Evolutionary conservation across 2,888 invertebrate genomes (phyloP).

Genomic region (Mycogona germanica): DNA sequence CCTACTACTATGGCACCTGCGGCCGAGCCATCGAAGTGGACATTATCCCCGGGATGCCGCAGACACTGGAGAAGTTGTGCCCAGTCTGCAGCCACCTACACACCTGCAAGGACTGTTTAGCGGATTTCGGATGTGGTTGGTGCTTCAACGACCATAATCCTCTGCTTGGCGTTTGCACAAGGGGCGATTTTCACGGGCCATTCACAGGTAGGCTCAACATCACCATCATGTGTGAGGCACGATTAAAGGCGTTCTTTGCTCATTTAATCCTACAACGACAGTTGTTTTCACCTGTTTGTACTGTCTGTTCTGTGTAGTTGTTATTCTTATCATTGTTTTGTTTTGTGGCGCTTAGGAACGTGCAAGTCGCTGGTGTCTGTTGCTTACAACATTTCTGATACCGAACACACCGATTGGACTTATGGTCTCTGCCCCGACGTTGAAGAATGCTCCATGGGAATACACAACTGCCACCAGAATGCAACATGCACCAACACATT

Average conservation of each 20-base stretch:
- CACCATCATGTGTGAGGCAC: too few relatives aligned
- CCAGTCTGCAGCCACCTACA: slow-evolving; percentile 29
- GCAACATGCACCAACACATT: slow-evolving; percentile 87
- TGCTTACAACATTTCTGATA: slow-evolving; percentile 36
- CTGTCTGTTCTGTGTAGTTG: too few relatives aligned
- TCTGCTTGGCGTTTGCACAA: slow-evolving; percentile 69
- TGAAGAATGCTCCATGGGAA: slow-evolving; percentile 76
- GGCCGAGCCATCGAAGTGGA: slow-evolving; percentile 73
- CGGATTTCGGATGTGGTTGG: slow-evolving; percentile 86
- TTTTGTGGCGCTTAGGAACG: background rate
- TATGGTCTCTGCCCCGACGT: slow-evolving; percentile 88
- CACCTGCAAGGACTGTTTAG: slow-evolving; percentile 46
- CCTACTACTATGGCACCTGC: slow-evolving; percentile 86
- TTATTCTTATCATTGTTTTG: too few relatives aligned
- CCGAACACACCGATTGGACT: slow-evolving; percentile 58
- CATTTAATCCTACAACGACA: too few relatives aligned
- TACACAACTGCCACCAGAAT: slow-evolving; percentile 80
- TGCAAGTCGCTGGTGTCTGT: slow-evolving; percentile 7
- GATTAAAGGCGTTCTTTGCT: too few relatives aligned
- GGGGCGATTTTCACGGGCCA: slow-evolving; percentile 74
- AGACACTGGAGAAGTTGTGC: slow-evolving; percentile 23
- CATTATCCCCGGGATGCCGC: slow-evolving; percentile 20
- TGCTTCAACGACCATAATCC: slow-evolving; percentile 81
- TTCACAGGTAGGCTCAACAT: slow-evolving; percentile 29
- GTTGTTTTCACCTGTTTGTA: too few relatives aligned